Conservation (phyloP, 2,113 vertebrate genomes). For the Microtus montanus region DNA sequence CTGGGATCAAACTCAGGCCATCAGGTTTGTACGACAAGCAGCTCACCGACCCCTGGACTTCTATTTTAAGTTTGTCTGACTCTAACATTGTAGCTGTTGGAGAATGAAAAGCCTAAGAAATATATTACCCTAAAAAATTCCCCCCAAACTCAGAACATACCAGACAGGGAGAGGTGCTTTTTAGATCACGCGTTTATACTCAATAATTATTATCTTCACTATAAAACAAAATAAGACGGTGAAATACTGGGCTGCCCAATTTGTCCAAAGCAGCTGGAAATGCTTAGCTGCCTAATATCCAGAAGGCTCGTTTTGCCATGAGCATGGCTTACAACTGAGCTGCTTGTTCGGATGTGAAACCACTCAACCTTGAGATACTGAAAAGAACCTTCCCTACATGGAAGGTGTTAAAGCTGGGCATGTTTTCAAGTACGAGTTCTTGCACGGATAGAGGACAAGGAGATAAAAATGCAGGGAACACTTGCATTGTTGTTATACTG, state of each 20-base stretch:
- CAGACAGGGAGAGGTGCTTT: background rate
- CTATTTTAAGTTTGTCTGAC: slow-evolving; percentile 27
- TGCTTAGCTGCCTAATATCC: background rate
- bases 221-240: background rate
- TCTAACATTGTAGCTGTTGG: slow-evolving; percentile 10
- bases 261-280: slow-evolving; percentile 7
- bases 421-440: background rate
- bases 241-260: slow-evolving; percentile 7
- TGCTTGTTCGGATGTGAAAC: background rate
- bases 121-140: background rate
- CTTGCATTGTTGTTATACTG: fast-evolving
- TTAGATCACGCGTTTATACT: background rate
- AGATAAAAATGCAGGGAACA: background rate
- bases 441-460: background rate
- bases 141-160: background rate
- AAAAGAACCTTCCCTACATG: background rate
- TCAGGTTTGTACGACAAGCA: background rate
- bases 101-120: slow-evolving; percentile 31
- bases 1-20: background rate
- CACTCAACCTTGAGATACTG: background rate
- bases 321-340: background rate
- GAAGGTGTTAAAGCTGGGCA: background rate
- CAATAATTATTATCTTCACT: slow-evolving; percentile 30
- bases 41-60: background rate
- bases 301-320: background rate